Conservation (phyloP, 1,140 invertebrate genomes). For the Dendroctonus ponderosae region DNA sequence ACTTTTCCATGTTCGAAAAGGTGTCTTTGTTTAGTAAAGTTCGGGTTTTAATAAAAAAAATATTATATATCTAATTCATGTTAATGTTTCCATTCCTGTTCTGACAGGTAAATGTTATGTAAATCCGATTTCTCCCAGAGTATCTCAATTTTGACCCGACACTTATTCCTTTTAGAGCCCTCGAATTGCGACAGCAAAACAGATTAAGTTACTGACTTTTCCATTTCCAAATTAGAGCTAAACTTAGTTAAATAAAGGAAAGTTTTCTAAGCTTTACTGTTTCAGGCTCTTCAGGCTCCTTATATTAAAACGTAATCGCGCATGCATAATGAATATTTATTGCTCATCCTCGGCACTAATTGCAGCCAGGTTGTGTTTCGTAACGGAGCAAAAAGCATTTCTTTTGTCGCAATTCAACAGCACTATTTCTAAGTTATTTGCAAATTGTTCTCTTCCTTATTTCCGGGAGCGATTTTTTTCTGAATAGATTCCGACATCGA, state of each 20-base stretch:
- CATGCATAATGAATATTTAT: constrained; percentile 8
- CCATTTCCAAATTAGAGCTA: constrained; percentile 4
- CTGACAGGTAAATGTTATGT: too few relatives aligned
- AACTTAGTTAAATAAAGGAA: constrained; percentile 3
- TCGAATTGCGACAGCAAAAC: not conserved
- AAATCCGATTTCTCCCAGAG: too few relatives aligned
- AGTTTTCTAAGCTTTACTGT: constrained; percentile 6
- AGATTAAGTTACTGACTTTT: not conserved
- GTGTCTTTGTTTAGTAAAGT: too few relatives aligned
- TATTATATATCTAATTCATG: too few relatives aligned
- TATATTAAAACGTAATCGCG: constrained; percentile 11
- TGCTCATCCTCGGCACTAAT: not conserved
- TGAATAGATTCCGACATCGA: too few relatives aligned
- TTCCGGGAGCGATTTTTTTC: too few relatives aligned
- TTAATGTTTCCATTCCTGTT: too few relatives aligned
- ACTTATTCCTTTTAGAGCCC: not conserved
- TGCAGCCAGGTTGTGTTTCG: not conserved
- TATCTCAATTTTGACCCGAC: too few relatives aligned
- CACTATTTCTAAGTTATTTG: too few relatives aligned
- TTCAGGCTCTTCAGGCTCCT: not conserved
- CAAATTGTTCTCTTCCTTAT: too few relatives aligned
- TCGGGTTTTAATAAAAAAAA: too few relatives aligned
- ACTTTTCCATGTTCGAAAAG: too few relatives aligned
- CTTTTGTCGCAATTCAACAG: not conserved
- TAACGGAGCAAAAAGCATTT: not conserved